A percentile compares a stretch with the other conserved stretches of the same genome.
Evolutionary conservation across 2,113 vertebrate genomes (phyloP).

Genomic region (Seriola quinqueradiata): DNA sequence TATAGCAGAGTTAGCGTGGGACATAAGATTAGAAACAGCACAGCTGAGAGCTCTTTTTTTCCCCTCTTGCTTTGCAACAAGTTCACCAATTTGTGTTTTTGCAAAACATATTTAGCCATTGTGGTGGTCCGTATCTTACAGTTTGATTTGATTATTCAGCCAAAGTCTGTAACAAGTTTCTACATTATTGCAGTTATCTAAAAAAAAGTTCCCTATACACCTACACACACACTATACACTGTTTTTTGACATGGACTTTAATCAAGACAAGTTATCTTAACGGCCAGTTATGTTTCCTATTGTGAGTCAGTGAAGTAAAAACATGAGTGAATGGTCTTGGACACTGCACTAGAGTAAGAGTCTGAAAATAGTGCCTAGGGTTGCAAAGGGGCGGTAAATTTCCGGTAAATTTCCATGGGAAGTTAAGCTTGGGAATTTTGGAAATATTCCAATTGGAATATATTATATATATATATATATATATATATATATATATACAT

Average conservation of each 20-base stretch:
- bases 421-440: too few relatives aligned
- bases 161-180: neutral
- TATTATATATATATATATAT: too few relatives aligned
- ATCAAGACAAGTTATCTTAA: neutral
- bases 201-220: neutral
- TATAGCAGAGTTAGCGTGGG: neutral
- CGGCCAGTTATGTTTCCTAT: constrained; percentile 12
- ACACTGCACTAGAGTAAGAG: neutral
- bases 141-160: neutral
- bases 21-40: neutral
- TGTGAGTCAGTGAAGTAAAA: constrained; percentile 1
- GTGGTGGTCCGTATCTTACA: neutral
- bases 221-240: neutral
- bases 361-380: neutral
- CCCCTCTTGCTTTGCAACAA: neutral
- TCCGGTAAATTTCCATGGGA: too few relatives aligned
- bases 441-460: too few relatives aligned
- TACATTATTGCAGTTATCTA: constrained; percentile 9
- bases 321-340: neutral
- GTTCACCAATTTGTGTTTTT: neutral
- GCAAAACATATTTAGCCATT: neutral
- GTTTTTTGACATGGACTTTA: constrained; percentile 10
- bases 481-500: too few relatives aligned
- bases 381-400: too few relatives aligned
- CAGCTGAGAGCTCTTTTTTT: neutral